Evolutionary conservation across 2,797 vertebrate species (phyloP).

Genomic region (Tangara arthus): DNA sequence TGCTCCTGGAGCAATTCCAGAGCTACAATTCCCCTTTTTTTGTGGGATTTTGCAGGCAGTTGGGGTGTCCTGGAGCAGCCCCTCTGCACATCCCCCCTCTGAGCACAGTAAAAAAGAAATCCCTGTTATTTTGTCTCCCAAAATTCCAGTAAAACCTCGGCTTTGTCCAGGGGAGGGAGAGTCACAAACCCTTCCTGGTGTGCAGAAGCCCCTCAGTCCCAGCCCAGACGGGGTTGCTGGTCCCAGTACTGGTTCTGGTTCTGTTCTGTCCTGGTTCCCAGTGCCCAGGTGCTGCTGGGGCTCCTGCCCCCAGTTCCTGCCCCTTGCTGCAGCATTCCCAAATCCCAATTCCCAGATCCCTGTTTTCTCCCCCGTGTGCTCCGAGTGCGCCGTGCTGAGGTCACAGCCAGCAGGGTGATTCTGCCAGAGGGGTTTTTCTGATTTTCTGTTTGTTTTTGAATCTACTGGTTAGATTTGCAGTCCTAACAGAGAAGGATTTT

Average conservation of each 20-base stretch:
- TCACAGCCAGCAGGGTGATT: neutral
- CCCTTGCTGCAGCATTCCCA: neutral
- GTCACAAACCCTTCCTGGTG: neutral
- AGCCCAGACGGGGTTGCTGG: neutral
- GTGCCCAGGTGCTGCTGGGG: neutral
- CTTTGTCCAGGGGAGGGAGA: neutral
- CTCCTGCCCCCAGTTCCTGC: neutral
- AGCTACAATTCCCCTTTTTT: neutral
- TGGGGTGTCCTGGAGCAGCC: neutral
- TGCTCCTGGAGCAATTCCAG: neutral
- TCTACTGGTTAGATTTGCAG: conserved; percentile 74
- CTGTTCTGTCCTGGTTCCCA: neutral
- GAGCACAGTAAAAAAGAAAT: neutral
- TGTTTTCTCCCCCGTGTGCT: neutral
- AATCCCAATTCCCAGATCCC: neutral
- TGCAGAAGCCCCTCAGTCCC: neutral
- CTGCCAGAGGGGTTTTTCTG: neutral
- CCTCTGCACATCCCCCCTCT: fast-evolving
- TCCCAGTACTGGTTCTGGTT: neutral
- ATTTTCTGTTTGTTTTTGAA: neutral
- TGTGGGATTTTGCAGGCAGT: neutral
- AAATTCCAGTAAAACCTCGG: fast-evolving
- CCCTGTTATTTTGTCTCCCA: neutral
- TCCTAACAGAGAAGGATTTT: conserved; percentile 11
- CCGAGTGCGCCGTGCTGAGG: neutral